phyloP scores from a whole-genome alignment of 2,113 vertebrate species.

The Sylvicapra grimmia region DNA sequence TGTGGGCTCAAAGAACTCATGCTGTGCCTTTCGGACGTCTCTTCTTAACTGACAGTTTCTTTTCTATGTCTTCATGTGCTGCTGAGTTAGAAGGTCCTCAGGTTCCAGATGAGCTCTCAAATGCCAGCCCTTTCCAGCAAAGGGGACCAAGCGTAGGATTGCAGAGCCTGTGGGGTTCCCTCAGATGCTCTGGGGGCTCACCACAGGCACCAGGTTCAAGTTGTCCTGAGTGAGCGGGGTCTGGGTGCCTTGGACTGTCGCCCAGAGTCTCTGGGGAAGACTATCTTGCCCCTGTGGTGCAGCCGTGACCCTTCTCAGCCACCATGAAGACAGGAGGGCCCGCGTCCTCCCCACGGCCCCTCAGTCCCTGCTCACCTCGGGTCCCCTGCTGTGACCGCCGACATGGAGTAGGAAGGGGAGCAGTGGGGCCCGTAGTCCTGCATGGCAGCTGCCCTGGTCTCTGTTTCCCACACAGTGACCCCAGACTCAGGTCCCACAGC shows the following conservation, averaged over 20 bases:
- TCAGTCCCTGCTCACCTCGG: neutral
- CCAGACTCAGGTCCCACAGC: neutral
- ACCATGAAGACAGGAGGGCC: neutral
- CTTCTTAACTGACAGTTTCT: neutral
- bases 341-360: fast-evolving
- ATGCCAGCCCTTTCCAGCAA: neutral
- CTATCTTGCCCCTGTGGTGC: neutral
- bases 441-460: neutral
- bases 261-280: neutral
- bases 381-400: neutral
- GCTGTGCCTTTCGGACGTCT: fast-evolving
- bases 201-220: neutral
- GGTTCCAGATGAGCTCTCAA: too few species aligned
- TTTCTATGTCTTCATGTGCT: neutral
- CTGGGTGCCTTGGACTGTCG: neutral
- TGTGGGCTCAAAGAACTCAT: fast-evolving
- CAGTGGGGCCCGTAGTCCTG: neutral
- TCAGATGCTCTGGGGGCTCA: fast-evolving
- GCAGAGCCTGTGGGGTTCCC: neutral
- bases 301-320: neutral
- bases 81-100: neutral
- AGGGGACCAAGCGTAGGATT: fast-evolving
- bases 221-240: neutral
- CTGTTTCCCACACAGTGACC: neutral
- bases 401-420: neutral